Percentiles rank a stretch among this genome's conserved stretches.
Conservation (phyloP, 2,797 vertebrate species). For the Pteronotus mesoamericanus region DNA sequence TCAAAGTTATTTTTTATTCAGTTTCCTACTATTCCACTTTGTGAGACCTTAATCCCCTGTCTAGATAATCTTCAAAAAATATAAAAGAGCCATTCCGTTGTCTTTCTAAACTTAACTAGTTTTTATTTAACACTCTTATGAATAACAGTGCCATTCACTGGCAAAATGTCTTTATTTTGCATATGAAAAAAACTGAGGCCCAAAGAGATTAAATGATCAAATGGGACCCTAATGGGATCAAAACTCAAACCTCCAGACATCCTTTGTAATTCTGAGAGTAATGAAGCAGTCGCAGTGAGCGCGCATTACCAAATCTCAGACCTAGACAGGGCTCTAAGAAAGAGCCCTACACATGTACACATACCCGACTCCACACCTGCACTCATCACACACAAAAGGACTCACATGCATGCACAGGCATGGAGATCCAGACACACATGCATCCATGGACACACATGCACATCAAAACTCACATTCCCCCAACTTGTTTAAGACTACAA, state of each 20-base stretch:
- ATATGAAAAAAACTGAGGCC: not conserved
- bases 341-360: not conserved
- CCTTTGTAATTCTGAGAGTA: not conserved
- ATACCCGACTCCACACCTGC: not conserved
- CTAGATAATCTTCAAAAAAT: not conserved
- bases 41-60: not conserved
- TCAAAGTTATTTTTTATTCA: conserved; percentile 9
- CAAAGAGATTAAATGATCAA: not conserved
- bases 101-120: not conserved
- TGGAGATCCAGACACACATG: not conserved
- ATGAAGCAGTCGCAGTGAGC: not conserved
- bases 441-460: not conserved
- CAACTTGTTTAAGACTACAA: not conserved
- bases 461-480: not conserved
- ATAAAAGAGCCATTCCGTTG: not conserved
- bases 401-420: not conserved
- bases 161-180: not conserved
- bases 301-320: not conserved
- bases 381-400: not conserved
- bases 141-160: not conserved
- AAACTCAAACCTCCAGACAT: not conserved
- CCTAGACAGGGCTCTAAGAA: not conserved
- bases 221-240: not conserved
- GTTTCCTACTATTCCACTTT: conserved; percentile 9
- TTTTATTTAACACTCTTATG: not conserved